Percentiles rank a stretch among this genome's conserved stretches.
These are phyloP conservation scores for Trachelipus rathkii DNA, from an alignment of 1,140 invertebrate genomes.

Conservation along the genomic window DNA sequence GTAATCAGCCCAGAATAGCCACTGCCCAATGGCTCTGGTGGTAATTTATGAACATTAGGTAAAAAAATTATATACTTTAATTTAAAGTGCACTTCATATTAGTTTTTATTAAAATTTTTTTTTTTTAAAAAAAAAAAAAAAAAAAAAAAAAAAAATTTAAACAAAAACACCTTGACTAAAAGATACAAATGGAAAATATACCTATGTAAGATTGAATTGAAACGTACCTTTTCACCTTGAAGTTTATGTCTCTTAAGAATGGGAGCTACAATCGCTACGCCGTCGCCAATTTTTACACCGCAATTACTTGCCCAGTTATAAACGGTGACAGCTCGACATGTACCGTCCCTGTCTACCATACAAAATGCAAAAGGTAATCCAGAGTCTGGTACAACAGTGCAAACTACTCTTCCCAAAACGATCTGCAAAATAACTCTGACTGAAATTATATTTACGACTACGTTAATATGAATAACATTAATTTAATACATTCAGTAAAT, in stretches of 20 bases:
- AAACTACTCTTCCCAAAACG: constrained; percentile 43
- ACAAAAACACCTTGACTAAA: no score
- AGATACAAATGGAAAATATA: constrained; percentile 45
- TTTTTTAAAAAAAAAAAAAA: not conserved
- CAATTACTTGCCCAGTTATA: constrained; percentile 76
- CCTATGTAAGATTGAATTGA: constrained; percentile 48
- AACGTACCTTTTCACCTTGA: constrained; percentile 49
- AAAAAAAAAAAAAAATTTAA: no score
- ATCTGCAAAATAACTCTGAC: constrained; percentile 25
- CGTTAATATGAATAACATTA: no score
- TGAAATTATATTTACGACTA: no score
- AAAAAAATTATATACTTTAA: no score
- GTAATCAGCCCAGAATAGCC: no score
- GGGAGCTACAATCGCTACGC: constrained; percentile 74
- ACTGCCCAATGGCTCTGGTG: no score
- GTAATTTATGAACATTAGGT: no score
- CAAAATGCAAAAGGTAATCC: constrained; percentile 62
- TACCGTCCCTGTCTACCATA: constrained; percentile 66
- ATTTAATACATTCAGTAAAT: no score
- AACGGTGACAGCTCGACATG: constrained; percentile 68
- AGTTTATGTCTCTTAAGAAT: constrained; percentile 50
- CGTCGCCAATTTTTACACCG: constrained; percentile 78
- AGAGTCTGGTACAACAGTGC: constrained; percentile 43
- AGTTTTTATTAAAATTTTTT: no score
- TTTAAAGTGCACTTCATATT: no score